phyloP scores from a whole-genome alignment of 2,113 vertebrate genomes.

The Heterochromis multidens region DNA sequence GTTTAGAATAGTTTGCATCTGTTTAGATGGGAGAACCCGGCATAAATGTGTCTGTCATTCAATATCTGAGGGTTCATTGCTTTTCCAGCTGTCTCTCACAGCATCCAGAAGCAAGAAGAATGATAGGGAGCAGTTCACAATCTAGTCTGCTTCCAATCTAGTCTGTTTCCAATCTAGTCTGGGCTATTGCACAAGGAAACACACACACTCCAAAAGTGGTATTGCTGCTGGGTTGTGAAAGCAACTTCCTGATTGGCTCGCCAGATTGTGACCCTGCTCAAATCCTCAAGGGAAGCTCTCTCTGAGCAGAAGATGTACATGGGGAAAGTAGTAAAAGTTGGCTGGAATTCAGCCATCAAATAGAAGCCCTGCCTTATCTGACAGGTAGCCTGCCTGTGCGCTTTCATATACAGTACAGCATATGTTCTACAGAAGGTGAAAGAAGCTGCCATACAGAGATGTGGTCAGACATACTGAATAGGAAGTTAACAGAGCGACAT shows the following conservation, averaged over 20 bases:
- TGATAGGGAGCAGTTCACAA: slow-evolving; percentile 28
- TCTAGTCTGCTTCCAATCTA: slow-evolving; percentile 27
- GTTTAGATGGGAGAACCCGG: slow-evolving; percentile 6
- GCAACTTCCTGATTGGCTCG: background rate
- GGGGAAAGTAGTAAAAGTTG: background rate
- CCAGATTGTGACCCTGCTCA: background rate
- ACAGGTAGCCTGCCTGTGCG: background rate
- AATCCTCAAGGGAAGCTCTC: background rate
- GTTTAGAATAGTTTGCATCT: slow-evolving; percentile 17
- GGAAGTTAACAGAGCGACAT: background rate
- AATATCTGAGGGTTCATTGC: slow-evolving; percentile 5
- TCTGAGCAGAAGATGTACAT: background rate
- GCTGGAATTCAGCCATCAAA: background rate
- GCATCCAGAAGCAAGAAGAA: background rate
- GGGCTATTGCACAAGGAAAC: slow-evolving; percentile 3
- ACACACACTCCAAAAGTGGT: background rate
- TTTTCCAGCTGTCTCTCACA: slow-evolving; percentile 30
- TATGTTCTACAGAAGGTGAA: background rate
- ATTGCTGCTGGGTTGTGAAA: slow-evolving; percentile 13
- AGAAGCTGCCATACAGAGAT: background rate
- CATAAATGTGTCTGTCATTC: slow-evolving; percentile 1
- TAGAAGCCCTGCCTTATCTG: background rate
- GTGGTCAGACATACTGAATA: background rate
- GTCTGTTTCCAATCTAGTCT: slow-evolving; percentile 9
- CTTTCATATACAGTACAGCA: background rate